Evolutionary conservation across 2,113 vertebrate genomes (phyloP).

Genomic region (Leuciscus idus): DNA sequence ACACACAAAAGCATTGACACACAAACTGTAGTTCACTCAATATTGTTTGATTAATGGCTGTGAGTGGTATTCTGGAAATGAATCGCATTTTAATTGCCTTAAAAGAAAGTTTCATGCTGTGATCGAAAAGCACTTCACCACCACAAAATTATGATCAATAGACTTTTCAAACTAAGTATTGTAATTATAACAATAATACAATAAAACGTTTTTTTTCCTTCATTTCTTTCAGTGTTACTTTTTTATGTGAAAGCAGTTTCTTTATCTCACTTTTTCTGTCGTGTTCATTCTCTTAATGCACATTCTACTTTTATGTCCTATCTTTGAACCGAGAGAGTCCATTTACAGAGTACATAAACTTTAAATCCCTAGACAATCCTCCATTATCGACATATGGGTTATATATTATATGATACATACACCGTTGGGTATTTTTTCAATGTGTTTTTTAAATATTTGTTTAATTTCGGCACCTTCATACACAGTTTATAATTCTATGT

Average conservation of each 20-base stretch:
- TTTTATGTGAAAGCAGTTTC: neutral
- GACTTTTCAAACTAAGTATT: neutral
- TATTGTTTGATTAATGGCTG: neutral
- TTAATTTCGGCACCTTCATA: too few relatives aligned
- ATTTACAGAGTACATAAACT: neutral
- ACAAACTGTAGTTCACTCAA: slow-evolving; percentile 16
- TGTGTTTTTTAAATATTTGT: too few relatives aligned
- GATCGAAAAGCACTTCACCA: neutral
- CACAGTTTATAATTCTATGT: too few relatives aligned
- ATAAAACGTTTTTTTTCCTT: slow-evolving; percentile 31
- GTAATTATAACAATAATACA: slow-evolving; percentile 25
- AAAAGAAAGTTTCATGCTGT: slow-evolving; percentile 10
- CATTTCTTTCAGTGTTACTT: neutral
- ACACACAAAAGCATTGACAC: slow-evolving; percentile 20
- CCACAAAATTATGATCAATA: neutral
- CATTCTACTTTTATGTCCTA: neutral
- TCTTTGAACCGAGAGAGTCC: neutral
- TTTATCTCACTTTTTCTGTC: neutral
- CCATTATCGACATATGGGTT: neutral
- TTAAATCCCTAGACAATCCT: neutral
- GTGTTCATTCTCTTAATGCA: neutral
- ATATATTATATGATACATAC: neutral
- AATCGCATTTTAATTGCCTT: slow-evolving; percentile 44
- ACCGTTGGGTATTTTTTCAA: neutral
- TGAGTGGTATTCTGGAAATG: neutral